A percentile compares a stretch with the other conserved stretches of the same genome.
These are phyloP conservation scores for Vultur gryphus DNA, from an alignment of 2,797 vertebrate genomes.

Conservation along the genomic window DNA sequence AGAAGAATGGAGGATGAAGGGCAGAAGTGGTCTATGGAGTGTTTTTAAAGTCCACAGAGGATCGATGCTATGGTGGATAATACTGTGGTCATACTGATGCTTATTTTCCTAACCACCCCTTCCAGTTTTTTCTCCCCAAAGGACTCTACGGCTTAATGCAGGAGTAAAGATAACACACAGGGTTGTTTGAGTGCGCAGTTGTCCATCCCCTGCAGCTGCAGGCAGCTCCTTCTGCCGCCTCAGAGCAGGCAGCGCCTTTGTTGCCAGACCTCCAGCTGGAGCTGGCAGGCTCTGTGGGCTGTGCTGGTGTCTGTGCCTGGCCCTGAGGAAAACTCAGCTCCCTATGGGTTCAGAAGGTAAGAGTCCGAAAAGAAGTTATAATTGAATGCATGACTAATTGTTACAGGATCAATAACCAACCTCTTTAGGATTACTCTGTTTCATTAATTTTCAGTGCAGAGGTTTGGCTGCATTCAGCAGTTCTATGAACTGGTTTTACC, in stretches of 20 bases:
- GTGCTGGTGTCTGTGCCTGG: background rate
- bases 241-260: background rate
- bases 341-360: background rate
- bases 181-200: background rate
- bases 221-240: background rate
- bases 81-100: background rate
- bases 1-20: background rate
- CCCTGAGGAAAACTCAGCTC: background rate
- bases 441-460: background rate
- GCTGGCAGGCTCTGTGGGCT: background rate
- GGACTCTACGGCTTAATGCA: background rate
- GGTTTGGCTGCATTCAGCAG: background rate
- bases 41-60: background rate
- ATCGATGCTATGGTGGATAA: background rate
- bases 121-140: background rate
- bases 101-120: rapidly evolving
- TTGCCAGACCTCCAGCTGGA: background rate
- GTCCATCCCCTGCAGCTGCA: background rate
- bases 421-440: background rate
- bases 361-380: background rate
- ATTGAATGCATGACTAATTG: background rate
- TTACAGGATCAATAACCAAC: background rate
- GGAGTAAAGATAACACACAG: background rate
- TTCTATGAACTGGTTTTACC: background rate
- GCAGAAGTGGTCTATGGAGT: background rate